phyloP scores from a whole-genome alignment of 2,888 invertebrate species.

The Agonopterix arenella region DNA sequence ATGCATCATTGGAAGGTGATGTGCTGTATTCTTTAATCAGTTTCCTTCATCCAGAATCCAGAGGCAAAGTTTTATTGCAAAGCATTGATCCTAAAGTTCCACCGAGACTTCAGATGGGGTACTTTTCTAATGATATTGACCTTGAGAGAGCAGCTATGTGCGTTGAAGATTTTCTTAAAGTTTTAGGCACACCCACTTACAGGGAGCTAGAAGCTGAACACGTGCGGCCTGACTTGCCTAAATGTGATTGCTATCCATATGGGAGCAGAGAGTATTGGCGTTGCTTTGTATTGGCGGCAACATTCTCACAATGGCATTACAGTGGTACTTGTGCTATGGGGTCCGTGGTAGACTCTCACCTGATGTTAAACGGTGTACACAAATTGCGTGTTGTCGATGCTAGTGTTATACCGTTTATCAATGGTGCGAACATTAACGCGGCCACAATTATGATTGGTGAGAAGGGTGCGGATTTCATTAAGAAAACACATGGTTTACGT shows the following conservation, averaged over 20 bases:
- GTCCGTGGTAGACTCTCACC: conserved; percentile 46
- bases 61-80: conserved; percentile 44
- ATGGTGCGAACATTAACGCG: conserved; percentile 58
- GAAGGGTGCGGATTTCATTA: conserved; percentile 59
- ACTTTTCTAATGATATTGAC: conserved; percentile 53
- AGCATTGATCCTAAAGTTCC: conserved; percentile 47
- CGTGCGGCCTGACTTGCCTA: conserved; percentile 42
- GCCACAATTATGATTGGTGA: conserved; percentile 65
- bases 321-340: conserved; percentile 46
- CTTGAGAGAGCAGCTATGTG: conserved; percentile 24
- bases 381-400: conserved; percentile 57
- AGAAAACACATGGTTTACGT: conserved; percentile 10
- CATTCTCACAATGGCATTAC: conserved; percentile 31
- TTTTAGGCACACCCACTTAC: conserved; percentile 45
- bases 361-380: conserved; percentile 43
- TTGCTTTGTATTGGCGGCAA: conserved; percentile 59
- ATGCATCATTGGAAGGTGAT: background rate
- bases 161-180: background rate
- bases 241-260: conserved; percentile 47
- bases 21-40: conserved; percentile 11
- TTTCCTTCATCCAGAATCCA: conserved; percentile 55
- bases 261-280: conserved; percentile 55
- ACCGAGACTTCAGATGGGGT: conserved; percentile 34
- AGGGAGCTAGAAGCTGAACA: conserved; percentile 42
- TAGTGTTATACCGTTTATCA: conserved; percentile 62